Percentiles rank a stretch among this genome's conserved stretches.
These are phyloP conservation scores for Meriones unguiculatus DNA, from an alignment of 2,113 vertebrate genomes.

Conservation along the genomic window DNA sequence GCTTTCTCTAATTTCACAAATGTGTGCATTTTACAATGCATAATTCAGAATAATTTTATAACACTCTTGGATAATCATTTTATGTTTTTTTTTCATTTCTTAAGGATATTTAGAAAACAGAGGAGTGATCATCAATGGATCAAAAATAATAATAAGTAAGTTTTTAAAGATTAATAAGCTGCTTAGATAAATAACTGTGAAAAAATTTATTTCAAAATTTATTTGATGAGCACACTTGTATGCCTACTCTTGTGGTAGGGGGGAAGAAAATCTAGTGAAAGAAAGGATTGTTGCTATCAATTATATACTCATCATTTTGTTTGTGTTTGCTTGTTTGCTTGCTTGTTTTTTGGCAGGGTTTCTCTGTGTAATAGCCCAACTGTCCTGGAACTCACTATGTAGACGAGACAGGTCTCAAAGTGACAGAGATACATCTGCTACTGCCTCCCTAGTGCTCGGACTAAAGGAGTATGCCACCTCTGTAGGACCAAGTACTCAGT, in stretches of 20 bases:
- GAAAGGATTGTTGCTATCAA: not conserved
- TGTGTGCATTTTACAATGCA: not conserved
- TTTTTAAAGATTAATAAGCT: not conserved
- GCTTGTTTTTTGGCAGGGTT: not conserved
- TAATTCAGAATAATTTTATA: not conserved
- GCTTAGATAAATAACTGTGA: not conserved
- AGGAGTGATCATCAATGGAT: not conserved
- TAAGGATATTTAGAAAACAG: not conserved
- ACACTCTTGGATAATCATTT: not conserved
- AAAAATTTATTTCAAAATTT: conserved; percentile 18
- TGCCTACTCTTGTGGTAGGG: not conserved
- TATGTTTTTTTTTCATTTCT: not conserved
- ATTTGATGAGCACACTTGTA: not conserved
- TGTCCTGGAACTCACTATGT: not conserved
- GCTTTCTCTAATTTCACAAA: not conserved
- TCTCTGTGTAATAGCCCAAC: not conserved
- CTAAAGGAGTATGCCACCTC: not conserved
- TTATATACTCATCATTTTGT: not conserved
- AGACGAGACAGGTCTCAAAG: not conserved
- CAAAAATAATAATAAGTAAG: not conserved
- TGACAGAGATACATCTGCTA: not conserved
- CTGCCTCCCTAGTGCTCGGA: not conserved
- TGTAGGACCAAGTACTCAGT: not conserved
- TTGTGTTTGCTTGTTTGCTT: not conserved
- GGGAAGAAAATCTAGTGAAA: not conserved